Conservation (phyloP, 1,140 invertebrate species). For the Melanaphis sacchari region DNA sequence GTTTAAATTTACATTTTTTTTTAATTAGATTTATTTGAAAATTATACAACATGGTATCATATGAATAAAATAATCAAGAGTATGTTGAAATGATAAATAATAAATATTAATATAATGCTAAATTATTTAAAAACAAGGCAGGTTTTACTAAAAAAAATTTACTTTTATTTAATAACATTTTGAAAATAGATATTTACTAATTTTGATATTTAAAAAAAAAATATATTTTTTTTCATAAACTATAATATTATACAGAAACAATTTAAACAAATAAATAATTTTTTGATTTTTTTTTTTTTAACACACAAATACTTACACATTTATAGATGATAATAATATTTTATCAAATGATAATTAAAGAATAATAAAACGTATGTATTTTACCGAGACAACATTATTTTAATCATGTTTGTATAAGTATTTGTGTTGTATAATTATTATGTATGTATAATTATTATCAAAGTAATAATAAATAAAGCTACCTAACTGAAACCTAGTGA, state of each 20-base stretch:
- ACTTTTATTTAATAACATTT: neutral
- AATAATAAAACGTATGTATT: neutral
- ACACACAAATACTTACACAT: neutral
- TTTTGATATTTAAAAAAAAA: no score
- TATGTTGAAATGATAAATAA: neutral
- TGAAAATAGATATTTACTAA: neutral
- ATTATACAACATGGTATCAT: neutral
- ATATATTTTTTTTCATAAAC: no score
- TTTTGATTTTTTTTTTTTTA: no score
- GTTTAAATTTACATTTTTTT: neutral
- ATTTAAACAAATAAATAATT: neutral
- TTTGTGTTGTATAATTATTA: neutral
- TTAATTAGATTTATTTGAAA: neutral
- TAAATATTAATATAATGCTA: neutral
- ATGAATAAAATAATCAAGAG: neutral
- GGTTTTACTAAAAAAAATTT: neutral
- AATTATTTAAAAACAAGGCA: neutral
- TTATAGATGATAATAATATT: neutral
- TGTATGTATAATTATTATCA: neutral
- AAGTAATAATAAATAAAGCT: neutral
- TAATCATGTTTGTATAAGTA: neutral
- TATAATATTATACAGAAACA: no score
- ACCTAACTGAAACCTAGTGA: neutral
- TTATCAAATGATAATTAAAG: neutral
- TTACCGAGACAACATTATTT: neutral